Evolutionary conservation across 2,113 vertebrate species (phyloP).

Genomic region (Ranitomeya imitator): DNA sequence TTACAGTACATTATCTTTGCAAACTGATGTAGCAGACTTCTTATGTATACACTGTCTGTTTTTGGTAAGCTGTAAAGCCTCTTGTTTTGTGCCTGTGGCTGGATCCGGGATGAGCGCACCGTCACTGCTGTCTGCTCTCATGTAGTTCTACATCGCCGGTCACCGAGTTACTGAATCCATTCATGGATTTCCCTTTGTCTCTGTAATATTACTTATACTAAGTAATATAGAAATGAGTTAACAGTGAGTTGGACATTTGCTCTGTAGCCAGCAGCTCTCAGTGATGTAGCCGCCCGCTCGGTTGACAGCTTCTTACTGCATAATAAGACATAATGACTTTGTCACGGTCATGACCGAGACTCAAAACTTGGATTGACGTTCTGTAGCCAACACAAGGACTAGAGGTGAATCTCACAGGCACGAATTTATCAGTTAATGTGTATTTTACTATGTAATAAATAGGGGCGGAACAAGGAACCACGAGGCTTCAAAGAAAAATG

Average conservation of each 20-base stretch:
- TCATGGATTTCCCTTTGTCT: not conserved
- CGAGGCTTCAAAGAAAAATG: too few species aligned
- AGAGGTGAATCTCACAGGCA: not conserved
- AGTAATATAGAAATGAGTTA: constrained; percentile 21
- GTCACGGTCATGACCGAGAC: not conserved
- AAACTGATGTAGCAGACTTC: not conserved
- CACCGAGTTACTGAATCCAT: not conserved
- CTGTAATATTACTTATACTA: not conserved
- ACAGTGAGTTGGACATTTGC: constrained; percentile 8
- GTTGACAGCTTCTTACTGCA: constrained; percentile 6
- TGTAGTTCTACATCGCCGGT: not conserved
- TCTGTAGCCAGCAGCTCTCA: not conserved
- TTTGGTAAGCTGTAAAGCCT: not conserved
- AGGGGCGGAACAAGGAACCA: too few species aligned
- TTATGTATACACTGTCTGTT: not conserved
- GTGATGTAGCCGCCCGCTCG: constrained; percentile 7
- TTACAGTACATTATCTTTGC: too few species aligned
- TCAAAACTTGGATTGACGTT: not conserved
- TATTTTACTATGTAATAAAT: too few species aligned
- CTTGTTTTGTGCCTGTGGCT: not conserved
- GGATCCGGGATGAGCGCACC: not conserved
- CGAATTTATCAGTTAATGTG: not conserved
- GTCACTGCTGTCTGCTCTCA: not conserved
- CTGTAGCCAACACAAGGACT: not conserved
- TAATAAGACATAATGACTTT: not conserved